Evolutionary conservation across 2,888 invertebrate species (phyloP), one percentile per base, ranked within the genome.

Genomic region (Neoascia interrupta): DNA sequence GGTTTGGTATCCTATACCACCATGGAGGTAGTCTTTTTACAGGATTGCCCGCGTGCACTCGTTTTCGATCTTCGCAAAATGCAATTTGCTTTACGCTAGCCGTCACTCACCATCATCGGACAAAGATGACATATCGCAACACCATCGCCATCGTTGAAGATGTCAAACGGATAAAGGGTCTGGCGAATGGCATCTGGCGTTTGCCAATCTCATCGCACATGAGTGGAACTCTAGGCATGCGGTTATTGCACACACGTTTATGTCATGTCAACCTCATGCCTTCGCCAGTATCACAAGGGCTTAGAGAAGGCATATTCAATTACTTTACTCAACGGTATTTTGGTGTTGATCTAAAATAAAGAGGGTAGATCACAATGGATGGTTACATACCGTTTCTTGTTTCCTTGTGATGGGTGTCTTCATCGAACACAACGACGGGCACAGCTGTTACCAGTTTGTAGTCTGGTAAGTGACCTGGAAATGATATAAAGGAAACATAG

Each of bases 391-490:
- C 81, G 79, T 82, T 83, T 81, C 75, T 82, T 66, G 72, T 74
- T 81, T 80, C 84, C 75, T 79, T 82, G 19, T 19, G 82, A 36
- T 85, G 85, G n/a, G n/a, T n/a, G 54, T 92, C 92, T 85, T 94
- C 93, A 86, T 94, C 94, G 87, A 94, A 92, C 87, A 94, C 92
- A 88, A 94, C 92, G 83, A 94, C 94, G 74, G 94, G 94, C 82
- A 94, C 90, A 82, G 94, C 94, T 83, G 93, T 94, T 85, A 94
- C 94, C 86, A 93, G 91, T 85, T 93, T 92, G 88, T 93, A 94
- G 87, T 93, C 93, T 53, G 90, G 88, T 82, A 88, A 84, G 82
- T 87, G 88, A 82, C 87, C 88, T 88, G 82, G 54, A 84, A 83
- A 80, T 63, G 51, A 79, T 66, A 79, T 37, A 73, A 75, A 60